phyloP scores from a whole-genome alignment of 2,797 vertebrate species.

The Picus viridis region DNA sequence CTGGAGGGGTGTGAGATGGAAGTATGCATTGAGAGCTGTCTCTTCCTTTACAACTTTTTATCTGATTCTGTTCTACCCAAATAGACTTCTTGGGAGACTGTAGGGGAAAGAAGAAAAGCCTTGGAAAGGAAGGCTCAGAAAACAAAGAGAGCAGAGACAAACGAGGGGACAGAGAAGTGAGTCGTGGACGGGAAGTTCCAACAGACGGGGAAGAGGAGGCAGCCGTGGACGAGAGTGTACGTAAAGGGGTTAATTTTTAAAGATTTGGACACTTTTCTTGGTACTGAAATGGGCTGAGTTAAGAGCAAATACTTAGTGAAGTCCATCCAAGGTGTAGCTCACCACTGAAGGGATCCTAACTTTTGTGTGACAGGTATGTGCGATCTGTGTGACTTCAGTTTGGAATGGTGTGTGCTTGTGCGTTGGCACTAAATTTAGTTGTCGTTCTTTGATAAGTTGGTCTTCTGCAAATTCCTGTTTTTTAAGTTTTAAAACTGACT shows the following conservation, averaged over 20 bases:
- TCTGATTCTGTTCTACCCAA: constrained; percentile 41
- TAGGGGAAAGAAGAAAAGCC: constrained; percentile 95
- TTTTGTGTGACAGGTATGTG: not conserved
- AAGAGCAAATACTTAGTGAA: not conserved
- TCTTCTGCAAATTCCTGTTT: not conserved
- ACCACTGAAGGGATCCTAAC: not conserved
- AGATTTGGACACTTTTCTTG: not conserved
- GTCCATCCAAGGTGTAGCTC: rapidly evolving
- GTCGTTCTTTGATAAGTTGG: not conserved
- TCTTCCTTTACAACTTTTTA: not conserved
- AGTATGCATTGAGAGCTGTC: not conserved
- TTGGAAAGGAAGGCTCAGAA: constrained; percentile 90
- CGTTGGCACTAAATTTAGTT: not conserved
- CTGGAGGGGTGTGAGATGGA: not conserved
- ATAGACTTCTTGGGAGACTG: constrained; percentile 97
- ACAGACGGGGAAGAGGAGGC: constrained; percentile 87
- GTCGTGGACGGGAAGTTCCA: constrained; percentile 83
- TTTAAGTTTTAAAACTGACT: not conserved
- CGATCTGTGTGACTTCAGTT: not conserved
- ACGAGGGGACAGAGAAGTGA: constrained; percentile 89
- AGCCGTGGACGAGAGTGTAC: constrained; percentile 87
- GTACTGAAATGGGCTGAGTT: not conserved
- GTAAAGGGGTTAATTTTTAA: constrained; percentile 42
- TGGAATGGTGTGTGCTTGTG: not conserved
- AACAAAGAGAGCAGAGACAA: constrained; percentile 97